A percentile compares a stretch with the other conserved stretches of the same genome.
These are phyloP conservation scores for Platysteira castanea DNA, from an alignment of 2,113 vertebrate genomes.

Conservation along the genomic window DNA sequence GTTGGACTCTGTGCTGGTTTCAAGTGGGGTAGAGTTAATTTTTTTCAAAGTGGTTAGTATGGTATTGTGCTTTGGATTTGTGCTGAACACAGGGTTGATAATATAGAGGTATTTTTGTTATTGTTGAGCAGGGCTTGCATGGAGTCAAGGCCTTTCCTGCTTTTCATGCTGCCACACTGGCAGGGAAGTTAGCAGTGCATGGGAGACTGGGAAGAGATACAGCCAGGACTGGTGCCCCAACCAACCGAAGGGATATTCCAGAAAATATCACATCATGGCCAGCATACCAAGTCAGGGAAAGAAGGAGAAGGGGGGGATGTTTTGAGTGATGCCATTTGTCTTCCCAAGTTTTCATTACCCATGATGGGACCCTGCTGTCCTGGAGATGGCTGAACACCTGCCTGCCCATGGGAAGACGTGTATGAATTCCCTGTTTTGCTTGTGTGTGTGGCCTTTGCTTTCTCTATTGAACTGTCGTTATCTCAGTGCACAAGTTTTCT, in stretches of 20 bases:
- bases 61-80: background rate
- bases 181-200: no score
- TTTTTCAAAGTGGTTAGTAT: background rate
- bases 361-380: background rate
- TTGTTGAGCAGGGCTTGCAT: background rate
- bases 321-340: background rate
- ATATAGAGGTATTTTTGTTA: background rate
- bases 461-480: background rate
- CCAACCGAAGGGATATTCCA: background rate
- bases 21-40: background rate
- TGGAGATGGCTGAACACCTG: background rate
- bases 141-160: background rate
- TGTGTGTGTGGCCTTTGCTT: background rate
- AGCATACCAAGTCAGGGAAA: no score
- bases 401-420: background rate
- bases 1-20: background rate
- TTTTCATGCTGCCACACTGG: rapidly evolving
- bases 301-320: background rate
- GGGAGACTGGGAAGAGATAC: no score
- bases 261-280: background rate
- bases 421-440: background rate
- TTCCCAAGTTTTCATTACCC: background rate
- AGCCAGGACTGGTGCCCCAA: background rate
- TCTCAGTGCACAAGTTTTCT: background rate
- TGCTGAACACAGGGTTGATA: background rate